A percentile compares a stretch with the other conserved stretches of the same genome.
Evolutionary conservation across 2,113 vertebrate genomes (phyloP).

Genomic region (Heliornis fulica): DNA sequence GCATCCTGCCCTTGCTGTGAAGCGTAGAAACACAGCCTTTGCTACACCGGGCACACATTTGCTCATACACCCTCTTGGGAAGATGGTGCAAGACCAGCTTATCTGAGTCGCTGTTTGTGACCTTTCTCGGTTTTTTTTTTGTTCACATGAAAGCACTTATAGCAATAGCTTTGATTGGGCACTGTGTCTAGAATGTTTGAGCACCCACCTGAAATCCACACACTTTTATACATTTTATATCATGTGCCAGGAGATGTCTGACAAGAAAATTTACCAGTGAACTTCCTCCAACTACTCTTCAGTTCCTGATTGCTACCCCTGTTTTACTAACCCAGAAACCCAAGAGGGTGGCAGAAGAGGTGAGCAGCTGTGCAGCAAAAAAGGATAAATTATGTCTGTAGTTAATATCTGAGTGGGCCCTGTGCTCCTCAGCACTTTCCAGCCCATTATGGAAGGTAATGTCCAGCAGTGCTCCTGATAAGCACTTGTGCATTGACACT

Average conservation of each 20-base stretch:
- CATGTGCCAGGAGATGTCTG: not conserved
- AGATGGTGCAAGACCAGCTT: not conserved
- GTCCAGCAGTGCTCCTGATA: not conserved
- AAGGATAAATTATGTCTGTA: not conserved
- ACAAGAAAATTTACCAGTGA: not conserved
- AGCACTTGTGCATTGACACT: not conserved
- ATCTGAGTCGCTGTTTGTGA: not conserved
- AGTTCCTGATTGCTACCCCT: not conserved
- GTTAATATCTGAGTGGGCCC: not conserved
- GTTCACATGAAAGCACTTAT: not conserved
- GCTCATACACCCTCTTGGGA: fast-evolving
- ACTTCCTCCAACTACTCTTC: not conserved
- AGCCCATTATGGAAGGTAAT: not conserved
- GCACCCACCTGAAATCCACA: fast-evolving
- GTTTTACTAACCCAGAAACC: not conserved
- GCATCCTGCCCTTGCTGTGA: not conserved
- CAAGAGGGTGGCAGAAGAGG: not conserved
- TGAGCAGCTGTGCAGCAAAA: not conserved
- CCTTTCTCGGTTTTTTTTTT: not conserved
- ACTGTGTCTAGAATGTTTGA: not conserved
- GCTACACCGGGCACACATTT: not conserved
- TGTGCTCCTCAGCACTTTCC: not conserved
- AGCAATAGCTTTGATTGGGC: not conserved
- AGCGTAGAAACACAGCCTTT: not conserved
- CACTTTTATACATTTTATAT: not conserved